Evolutionary conservation across 1,140 invertebrate species (phyloP).

Genomic region (Thaumetopoea pityocampa): DNA sequence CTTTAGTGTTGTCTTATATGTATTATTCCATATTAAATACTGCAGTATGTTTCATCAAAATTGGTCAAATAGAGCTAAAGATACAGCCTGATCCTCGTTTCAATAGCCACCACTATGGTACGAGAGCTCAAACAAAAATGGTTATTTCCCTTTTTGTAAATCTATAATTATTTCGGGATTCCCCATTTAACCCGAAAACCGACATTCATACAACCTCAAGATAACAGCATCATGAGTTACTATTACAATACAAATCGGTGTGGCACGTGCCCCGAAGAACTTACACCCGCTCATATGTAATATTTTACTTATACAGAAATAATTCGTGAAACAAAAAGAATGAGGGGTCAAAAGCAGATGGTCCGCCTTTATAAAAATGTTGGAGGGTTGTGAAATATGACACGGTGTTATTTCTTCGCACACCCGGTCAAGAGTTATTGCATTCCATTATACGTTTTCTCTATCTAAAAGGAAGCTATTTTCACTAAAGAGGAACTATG

Average conservation of each 20-base stretch:
- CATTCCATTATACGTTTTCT: conserved; percentile 75
- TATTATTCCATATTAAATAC: too few species aligned
- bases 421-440: conserved; percentile 76
- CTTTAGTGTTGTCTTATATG: too few species aligned
- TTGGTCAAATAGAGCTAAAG: too few species aligned
- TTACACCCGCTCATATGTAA: conserved; percentile 34
- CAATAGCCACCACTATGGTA: too few species aligned
- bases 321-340: conserved; percentile 73
- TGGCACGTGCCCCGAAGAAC: conserved; percentile 27
- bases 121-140: too few species aligned
- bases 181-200: too few species aligned
- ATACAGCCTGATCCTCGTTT: too few species aligned
- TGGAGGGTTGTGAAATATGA: conserved; percentile 75
- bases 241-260: conserved; percentile 19
- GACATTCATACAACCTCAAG: too few species aligned
- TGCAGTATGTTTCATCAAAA: too few species aligned
- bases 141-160: too few species aligned
- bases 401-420: conserved; percentile 75
- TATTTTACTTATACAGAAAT: conserved; percentile 67
- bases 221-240: too few species aligned
- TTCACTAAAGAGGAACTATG: conserved; percentile 70
- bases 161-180: too few species aligned
- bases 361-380: conserved; percentile 75
- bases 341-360: conserved; percentile 74
- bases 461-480: conserved; percentile 75